Conservation (phyloP, 2,113 vertebrate species). For the Danionella cerebrum region DNA sequence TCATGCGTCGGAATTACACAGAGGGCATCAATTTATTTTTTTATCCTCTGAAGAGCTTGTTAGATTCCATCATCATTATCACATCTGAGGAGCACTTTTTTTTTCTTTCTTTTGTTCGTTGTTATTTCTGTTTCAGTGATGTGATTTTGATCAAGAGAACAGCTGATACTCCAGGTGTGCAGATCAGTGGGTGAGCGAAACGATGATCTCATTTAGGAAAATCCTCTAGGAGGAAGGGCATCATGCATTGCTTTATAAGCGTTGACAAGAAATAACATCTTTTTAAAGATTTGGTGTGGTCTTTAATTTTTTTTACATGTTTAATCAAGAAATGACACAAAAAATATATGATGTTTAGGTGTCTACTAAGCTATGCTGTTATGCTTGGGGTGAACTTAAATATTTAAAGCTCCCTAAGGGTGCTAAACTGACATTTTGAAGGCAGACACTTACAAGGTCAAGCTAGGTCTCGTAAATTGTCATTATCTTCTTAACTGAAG, state of each 20-base stretch:
- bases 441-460: neutral
- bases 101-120: conserved; percentile 15
- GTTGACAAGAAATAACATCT: too few species aligned
- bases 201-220: neutral
- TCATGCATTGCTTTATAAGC: too few species aligned
- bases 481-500: conserved; percentile 4
- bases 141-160: neutral
- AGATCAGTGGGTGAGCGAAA: neutral
- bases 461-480: conserved; percentile 23
- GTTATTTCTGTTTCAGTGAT: conserved; percentile 6
- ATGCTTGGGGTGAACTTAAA: neutral
- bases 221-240: neutral
- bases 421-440: neutral
- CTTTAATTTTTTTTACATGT: too few species aligned
- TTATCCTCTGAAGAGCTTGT: conserved; percentile 5
- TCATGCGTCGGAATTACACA: neutral
- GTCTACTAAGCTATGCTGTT: conserved; percentile 1
- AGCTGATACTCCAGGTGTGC: conserved; percentile 12
- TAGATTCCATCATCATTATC: conserved; percentile 24
- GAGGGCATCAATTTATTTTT: conserved; percentile 25
- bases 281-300: too few species aligned
- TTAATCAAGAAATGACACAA: too few species aligned
- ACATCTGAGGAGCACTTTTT: neutral
- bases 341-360: neutral
- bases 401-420: neutral